Evolutionary conservation across 2,797 vertebrate genomes (phyloP).

Genomic region (Micromesistius poutassou): DNA sequence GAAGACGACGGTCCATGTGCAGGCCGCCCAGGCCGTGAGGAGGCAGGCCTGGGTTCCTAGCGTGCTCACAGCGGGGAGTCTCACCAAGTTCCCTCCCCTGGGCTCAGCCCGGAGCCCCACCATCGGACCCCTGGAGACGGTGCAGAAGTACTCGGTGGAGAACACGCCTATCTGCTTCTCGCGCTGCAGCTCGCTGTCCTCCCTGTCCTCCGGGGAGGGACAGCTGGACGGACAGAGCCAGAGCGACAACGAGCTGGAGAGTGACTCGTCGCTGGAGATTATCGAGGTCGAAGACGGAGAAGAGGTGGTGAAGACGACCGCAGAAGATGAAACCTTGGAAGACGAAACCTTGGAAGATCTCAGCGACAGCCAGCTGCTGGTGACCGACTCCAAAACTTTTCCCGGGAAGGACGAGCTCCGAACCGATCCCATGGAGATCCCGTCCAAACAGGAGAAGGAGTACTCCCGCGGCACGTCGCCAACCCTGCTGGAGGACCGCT

Average conservation of each 20-base stretch:
- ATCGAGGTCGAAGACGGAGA: constrained; percentile 86
- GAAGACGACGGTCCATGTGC: constrained; percentile 69
- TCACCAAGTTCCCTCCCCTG: constrained; percentile 78
- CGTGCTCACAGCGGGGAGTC: constrained; percentile 76
- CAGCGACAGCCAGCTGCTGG: constrained; percentile 76
- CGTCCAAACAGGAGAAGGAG: constrained; percentile 77
- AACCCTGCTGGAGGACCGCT: constrained; percentile 81
- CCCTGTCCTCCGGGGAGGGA: constrained; percentile 88
- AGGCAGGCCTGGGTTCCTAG: constrained; percentile 85
- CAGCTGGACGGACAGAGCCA: constrained; percentile 83
- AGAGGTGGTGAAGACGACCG: constrained; percentile 52
- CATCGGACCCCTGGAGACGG: constrained; percentile 75
- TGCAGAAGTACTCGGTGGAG: constrained; percentile 88
- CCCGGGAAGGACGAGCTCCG: constrained; percentile 55
- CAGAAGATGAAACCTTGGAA: constrained; percentile 76
- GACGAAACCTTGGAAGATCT: constrained; percentile 78
- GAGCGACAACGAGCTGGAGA: constrained; percentile 89
- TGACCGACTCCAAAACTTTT: constrained; percentile 70
- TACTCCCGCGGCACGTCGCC: constrained; percentile 78
- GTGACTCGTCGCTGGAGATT: constrained; percentile 93
- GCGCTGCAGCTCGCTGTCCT: constrained; percentile 93
- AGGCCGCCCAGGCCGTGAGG: constrained; percentile 73
- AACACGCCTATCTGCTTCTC: constrained; percentile 93
- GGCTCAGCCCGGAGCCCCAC: constrained; percentile 66
- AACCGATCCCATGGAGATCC: constrained; percentile 81